These are phyloP conservation scores for Dendroctonus ponderosae DNA, from an alignment of 1,140 invertebrate species.

Conservation along the genomic window DNA sequence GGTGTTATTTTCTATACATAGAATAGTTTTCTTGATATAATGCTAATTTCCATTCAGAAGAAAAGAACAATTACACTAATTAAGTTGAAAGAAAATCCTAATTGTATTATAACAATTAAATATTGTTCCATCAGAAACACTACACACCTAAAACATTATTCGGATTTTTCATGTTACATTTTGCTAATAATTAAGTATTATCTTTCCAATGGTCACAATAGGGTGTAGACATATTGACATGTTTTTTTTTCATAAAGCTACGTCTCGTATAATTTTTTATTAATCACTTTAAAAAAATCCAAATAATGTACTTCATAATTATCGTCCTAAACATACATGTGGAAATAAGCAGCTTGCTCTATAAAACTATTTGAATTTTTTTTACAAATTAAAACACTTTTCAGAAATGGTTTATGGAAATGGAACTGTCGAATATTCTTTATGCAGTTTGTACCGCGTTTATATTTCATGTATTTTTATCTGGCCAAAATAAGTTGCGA, in stretches of 20 bases:
- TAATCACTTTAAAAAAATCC: not conserved
- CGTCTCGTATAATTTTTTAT: not conserved
- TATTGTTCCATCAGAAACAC: conserved; percentile 6
- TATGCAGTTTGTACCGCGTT: too few relatives aligned
- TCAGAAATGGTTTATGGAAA: too few relatives aligned
- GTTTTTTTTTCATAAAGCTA: not conserved
- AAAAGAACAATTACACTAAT: conserved; percentile 23
- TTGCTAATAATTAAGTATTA: not conserved
- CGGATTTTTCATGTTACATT: not conserved
- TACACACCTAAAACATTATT: conserved; percentile 18
- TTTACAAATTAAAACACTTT: too few relatives aligned
- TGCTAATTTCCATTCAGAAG: conserved; percentile 18
- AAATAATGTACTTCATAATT: not conserved
- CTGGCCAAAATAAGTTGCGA: too few relatives aligned
- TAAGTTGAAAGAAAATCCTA: conserved; percentile 25
- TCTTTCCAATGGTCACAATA: not conserved
- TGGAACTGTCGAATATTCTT: too few relatives aligned
- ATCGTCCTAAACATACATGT: not conserved
- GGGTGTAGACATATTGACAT: not conserved
- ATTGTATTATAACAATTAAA: conserved; percentile 14
- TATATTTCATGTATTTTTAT: too few relatives aligned
- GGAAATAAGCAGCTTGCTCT: too few relatives aligned
- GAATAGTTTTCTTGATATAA: not conserved
- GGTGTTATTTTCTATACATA: not conserved
- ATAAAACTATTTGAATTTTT: too few relatives aligned